A percentile compares a stretch with the other conserved stretches of the same genome.
phyloP scores from a whole-genome alignment of 2,797 vertebrate species.

The Channa striata region DNA sequence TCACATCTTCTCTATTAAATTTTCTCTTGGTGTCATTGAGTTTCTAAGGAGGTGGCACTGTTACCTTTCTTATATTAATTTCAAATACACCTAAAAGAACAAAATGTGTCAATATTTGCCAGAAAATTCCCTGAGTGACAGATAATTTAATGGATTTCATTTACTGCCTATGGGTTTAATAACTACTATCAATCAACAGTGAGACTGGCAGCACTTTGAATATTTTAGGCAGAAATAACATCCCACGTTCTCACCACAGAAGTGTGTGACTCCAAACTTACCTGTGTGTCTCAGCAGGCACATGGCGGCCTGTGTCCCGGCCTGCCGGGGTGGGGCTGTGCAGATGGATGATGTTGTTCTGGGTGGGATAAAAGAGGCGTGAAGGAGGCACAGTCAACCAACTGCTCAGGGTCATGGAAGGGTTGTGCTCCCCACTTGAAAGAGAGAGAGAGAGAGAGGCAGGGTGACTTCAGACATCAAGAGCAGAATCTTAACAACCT shows the following conservation, averaged over 20 bases:
- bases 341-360: conserved; percentile 75
- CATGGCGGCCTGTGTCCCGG: conserved; percentile 35
- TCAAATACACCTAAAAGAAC: not conserved
- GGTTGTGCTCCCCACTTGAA: conserved; percentile 75
- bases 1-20: not conserved
- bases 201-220: not conserved
- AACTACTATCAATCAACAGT: not conserved
- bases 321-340: conserved; percentile 18
- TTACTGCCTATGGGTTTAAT: not conserved
- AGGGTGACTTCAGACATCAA: conserved; percentile 43
- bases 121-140: not conserved
- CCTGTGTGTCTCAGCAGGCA: conserved; percentile 20
- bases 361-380: conserved; percentile 74
- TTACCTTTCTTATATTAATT: not conserved
- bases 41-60: not conserved
- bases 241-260: conserved; percentile 2
- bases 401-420: conserved; percentile 79
- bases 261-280: not conserved
- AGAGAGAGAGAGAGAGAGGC: conserved; percentile 48
- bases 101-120: not conserved
- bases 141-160: not conserved
- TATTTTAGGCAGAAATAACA: not conserved
- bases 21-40: not conserved
- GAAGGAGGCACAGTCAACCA: conserved; percentile 72
- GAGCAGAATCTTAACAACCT: conserved; percentile 45